Evolutionary conservation across 1,140 invertebrate species (phyloP).

Genomic region (Trialeurodes vaporariorum): DNA sequence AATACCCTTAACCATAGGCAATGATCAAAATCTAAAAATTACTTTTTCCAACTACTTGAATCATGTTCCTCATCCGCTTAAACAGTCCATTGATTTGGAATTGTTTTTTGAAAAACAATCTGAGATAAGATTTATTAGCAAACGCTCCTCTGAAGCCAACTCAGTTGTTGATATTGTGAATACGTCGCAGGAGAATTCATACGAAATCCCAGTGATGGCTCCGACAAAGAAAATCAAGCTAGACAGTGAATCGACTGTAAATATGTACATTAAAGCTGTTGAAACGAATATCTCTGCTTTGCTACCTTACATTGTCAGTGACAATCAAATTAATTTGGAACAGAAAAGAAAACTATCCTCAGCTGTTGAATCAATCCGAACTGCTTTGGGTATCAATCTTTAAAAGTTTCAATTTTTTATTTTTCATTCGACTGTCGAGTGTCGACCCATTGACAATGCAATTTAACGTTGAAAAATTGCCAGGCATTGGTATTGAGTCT

Average conservation of each 20-base stretch:
- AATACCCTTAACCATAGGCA: neutral
- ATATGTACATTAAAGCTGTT: neutral
- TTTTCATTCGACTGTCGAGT: too few species aligned
- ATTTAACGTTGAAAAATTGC: too few species aligned
- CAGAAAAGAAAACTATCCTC: neutral
- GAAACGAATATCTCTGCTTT: neutral
- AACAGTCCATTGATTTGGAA: neutral
- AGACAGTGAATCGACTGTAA: neutral
- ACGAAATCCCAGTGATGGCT: too few species aligned
- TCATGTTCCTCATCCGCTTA: neutral
- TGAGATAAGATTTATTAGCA: neutral
- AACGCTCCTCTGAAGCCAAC: neutral
- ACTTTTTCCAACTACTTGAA: neutral
- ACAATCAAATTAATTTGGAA: neutral
- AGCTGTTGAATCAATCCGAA: too few species aligned
- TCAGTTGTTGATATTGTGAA: neutral
- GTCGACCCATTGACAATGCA: too few species aligned
- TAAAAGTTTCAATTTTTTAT: too few species aligned
- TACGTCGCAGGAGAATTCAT: neutral
- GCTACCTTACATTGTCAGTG: neutral
- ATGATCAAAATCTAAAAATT: neutral
- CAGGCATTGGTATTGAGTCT: too few species aligned
- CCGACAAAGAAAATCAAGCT: neutral
- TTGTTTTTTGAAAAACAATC: neutral
- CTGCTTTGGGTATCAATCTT: too few species aligned